Base-by-base conservation (phyloP, 1,140 invertebrate genomes). In the Drosophila grimshawi region DNA sequence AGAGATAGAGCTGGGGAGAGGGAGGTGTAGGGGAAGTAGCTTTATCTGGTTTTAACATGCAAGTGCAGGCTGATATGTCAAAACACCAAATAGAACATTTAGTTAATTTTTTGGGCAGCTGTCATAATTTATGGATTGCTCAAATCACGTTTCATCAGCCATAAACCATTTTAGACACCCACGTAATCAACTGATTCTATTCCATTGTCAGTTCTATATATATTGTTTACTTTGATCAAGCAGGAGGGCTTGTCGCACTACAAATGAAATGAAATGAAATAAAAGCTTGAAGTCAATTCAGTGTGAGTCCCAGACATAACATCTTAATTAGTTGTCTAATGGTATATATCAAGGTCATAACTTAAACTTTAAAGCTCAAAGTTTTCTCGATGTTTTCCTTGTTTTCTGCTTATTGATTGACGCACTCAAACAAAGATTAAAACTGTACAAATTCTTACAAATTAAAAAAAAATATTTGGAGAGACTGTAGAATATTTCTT, bases 31-130 rank as follows among this genome's bases (percentile, higher is more conserved):
- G n/a, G 7, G 8, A 51, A 49, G 10, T 37, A 29, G 49, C 37
- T 49, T 69, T 74, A 74, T 74, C 71, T 53, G 49, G 48, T 48
- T 43, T n/a, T n/a, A 4, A 55, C 70, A 73, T 73, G 70, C 64
- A 64, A 56, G 41, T 61, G 70, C 49, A 61, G 70, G 32, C 71
- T 74, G 71, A 68, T 69, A 49, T 51, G 33, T 30, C 39, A 48
- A 7, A 60, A 65, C 33, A 10, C 7, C 30, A 5, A 32, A 3
- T 8, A 29, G 5, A 29, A 30, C 33, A 30, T 61, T 69, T 41
- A 46, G 39, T n/a, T 41, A 3, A 41, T 41, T 41, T 19, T 52
- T 72, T 27, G 64, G 48, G 41, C 49, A 68, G 70, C 64, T 68
- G 64, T 68, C 70, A 49, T 32, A 32, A 2, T 62, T 74, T 74